Evolutionary conservation across 2,888 invertebrate species (phyloP), one percentile per base, ranked within the genome.

Genomic region (Panzeria rudis): DNA sequence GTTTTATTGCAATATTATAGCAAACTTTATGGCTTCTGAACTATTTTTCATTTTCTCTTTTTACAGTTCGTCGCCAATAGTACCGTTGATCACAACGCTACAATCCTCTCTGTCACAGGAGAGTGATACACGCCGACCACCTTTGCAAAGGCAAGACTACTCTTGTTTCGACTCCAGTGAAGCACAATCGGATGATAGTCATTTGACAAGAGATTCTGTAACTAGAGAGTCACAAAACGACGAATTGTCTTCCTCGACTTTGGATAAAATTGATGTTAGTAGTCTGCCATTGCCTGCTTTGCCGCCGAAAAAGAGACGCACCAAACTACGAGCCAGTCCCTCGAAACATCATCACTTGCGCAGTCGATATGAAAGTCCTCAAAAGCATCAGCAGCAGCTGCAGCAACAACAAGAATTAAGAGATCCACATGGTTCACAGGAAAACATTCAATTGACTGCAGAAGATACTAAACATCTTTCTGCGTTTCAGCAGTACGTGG

Each of bases 181-280:
- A 84, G 90, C 92, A 4, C 90, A 90, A 50, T 92, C 92, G 59
- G 92, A 92, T 87, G 92, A 92, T 54, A 92, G 92, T 81, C 91
- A 91, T 79, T 85, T 92, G 81, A 91, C 92, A 3, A 89, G 89
- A 32, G 91, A 91, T 77, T 92, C 92, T 1, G 84, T 90, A 9
- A 91, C 91, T 7, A 89, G 89, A 35, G 90, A 91, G 78, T 92
- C 91, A 3, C 91, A 92, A 50, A 92, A 91, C 89, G 91, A 92
- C 87, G 91, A 91, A 72, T 84, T 90, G 6, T 91, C 91, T 20
- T 89, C 91, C 8, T 91, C 92, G 61, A 91, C 91, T 9, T 88
- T 89, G 13, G 92, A 91, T 86, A 92, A 92, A 87, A 91, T 92
- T 80, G 92, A 93, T 88, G 90, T 92, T 23, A 91, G 91, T 84